These are phyloP conservation scores for Centroberyx gerrardi DNA, from an alignment of 2,797 vertebrate species.

Conservation along the genomic window DNA sequence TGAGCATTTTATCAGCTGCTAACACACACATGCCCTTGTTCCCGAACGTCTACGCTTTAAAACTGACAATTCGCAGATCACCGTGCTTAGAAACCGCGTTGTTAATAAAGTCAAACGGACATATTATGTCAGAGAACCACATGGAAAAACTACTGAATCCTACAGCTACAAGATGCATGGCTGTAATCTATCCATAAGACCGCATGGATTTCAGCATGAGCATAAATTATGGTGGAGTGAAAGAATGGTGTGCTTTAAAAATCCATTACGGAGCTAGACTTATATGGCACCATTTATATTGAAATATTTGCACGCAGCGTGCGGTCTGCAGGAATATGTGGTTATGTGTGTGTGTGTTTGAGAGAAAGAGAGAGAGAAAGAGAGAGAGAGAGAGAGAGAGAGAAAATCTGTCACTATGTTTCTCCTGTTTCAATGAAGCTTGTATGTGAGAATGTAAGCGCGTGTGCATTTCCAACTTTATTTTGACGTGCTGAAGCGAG, in stretches of 20 bases:
- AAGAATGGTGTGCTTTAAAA: conserved; percentile 57
- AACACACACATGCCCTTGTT: conserved; percentile 44
- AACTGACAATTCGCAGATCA: conserved; percentile 41
- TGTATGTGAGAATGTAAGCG: conserved; percentile 13
- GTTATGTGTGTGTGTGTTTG: conserved; percentile 12
- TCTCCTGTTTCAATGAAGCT: conserved; percentile 2
- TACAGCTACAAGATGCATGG: conserved; percentile 51
- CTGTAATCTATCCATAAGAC: conserved; percentile 59
- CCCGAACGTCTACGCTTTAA: conserved; percentile 25
- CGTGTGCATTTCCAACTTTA: background rate
- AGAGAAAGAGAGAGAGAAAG: background rate
- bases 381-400: background rate
- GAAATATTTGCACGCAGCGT: conserved; percentile 53
- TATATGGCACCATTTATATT: conserved; percentile 35
- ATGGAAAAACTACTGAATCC: conserved; percentile 65
- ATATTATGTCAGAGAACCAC: conserved; percentile 38
- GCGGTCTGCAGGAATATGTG: conserved; percentile 30
- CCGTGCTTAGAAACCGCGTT: conserved; percentile 37
- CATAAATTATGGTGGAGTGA: conserved; percentile 61
- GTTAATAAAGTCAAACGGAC: conserved; percentile 62
- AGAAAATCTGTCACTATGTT: conserved; percentile 6
- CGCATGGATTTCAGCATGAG: conserved; percentile 61
- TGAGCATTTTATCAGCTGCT: conserved; percentile 48
- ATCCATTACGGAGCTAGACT: conserved; percentile 32
- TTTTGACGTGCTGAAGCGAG: conserved; percentile 13